Base-by-base conservation (phyloP, 92 coral and sea anemone genomes). In the Porites evermanni region DNA sequence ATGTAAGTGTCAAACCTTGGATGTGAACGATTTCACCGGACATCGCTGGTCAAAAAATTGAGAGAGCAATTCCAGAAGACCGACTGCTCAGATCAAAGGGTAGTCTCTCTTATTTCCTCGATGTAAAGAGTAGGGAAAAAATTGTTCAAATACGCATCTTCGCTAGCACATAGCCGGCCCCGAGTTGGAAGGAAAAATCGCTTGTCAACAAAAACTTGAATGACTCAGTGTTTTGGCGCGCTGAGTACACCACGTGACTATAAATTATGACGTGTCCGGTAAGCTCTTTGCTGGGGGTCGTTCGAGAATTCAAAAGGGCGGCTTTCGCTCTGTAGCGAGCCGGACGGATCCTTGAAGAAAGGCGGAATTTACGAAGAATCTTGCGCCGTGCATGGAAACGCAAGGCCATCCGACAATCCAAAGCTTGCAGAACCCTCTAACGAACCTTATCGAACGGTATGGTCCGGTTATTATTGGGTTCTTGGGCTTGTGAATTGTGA, bases 371-470 rank as follows among this genome's bases (percentile, higher is more conserved):
- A 82, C 86, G 91, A 77, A 90, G 98, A 92, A 97, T 97, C 99
- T 94, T 59, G 84, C 90, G 97, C 92, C 98, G 98, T 97, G 99
- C 94, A 97, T 97, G 99, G 99, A 97, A 94, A 90, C 97, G 93
- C 91, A 94, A 92, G 95, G 95, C 99, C 99, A 97, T 97, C 99
- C 96, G 88, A 93, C 96, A 90, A 93, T 95, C 88, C 93, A 97
- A 97, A 94, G 96, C 92, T 97, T 95, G 96, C 96, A 89, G 88
- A 92, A 94, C 89, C 87, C 91, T 87, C 91, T 91, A 88, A 84
- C 92, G 94, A 93, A 92, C 94, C 93, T 89, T 91, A 92, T 86
- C 90, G 94, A 91, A 95, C 94, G 97, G 98, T 92, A 92, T 95
- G 98, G 95, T 88, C 93, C 91, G 92, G 92, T 90, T 87, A 93